Evolutionary conservation across 2,113 vertebrate genomes (phyloP).

Genomic region (Prinia subflava): DNA sequence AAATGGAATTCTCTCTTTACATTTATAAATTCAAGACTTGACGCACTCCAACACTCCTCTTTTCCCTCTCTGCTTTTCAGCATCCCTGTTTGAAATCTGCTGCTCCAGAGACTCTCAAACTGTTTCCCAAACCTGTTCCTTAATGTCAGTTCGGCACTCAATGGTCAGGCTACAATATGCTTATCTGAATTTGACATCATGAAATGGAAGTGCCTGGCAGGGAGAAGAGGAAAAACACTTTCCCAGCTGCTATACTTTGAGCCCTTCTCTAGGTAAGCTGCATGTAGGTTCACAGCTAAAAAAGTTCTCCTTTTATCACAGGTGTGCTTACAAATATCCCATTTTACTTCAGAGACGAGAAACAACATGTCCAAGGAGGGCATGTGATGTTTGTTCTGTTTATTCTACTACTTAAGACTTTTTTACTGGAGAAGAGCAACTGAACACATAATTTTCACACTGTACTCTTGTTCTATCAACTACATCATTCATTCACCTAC

Average conservation of each 20-base stretch:
- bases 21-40: background rate
- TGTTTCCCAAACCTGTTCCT: background rate
- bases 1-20: background rate
- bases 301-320: background rate
- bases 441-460: background rate
- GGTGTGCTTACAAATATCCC: background rate
- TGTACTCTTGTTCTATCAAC: rapidly evolving
- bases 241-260: background rate
- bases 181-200: slow-evolving; percentile 2
- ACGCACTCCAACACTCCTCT: background rate
- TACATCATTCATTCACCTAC: background rate
- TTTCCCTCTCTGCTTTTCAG: background rate
- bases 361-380: background rate
- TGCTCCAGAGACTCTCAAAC: background rate
- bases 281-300: background rate
- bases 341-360: background rate
- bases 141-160: background rate
- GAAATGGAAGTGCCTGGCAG: background rate
- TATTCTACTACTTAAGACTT: background rate
- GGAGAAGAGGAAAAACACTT: background rate
- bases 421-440: background rate
- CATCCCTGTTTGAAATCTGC: background rate
- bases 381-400: background rate
- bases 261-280: background rate
- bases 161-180: background rate